These are phyloP conservation scores for Pammene aurita DNA, from an alignment of 2,888 invertebrate species.

Conservation along the genomic window DNA sequence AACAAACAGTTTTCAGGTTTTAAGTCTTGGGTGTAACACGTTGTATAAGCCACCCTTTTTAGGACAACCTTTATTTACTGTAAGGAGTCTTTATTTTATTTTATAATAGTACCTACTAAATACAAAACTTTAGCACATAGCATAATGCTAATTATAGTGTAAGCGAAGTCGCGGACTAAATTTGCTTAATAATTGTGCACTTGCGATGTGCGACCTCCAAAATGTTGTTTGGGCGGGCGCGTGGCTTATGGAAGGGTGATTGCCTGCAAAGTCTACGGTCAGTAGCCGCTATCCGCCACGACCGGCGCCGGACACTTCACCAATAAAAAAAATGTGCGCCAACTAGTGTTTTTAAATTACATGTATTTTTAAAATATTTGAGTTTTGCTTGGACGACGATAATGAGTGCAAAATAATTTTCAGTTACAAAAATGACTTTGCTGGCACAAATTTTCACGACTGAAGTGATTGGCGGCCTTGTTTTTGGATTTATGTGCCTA, in stretches of 20 bases:
- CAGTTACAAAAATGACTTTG: constrained; percentile 33
- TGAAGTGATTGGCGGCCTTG: constrained; percentile 30
- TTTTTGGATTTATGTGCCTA: constrained; percentile 30
- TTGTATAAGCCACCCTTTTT: too few species aligned
- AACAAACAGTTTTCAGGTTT: too few species aligned
- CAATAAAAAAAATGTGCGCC: constrained; percentile 3
- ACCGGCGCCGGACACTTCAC: constrained; percentile 7
- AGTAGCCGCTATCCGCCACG: constrained; percentile 30
- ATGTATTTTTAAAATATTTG: background rate
- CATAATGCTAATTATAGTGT: too few species aligned
- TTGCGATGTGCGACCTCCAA: constrained; percentile 32
- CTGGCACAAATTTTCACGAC: constrained; percentile 25
- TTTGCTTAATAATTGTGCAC: background rate
- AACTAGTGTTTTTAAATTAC: background rate
- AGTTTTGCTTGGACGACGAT: background rate
- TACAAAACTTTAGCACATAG: too few species aligned
- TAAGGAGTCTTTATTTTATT: too few species aligned
- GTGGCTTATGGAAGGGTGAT: constrained; percentile 37
- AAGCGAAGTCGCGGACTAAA: too few species aligned
- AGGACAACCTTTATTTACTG: too few species aligned
- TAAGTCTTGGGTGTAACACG: too few species aligned
- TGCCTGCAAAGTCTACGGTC: constrained; percentile 20
- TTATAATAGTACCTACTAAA: too few species aligned
- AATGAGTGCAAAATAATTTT: constrained; percentile 20
- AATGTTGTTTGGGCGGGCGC: constrained; percentile 17